phyloP scores from a whole-genome alignment of 2,888 invertebrate species.

The Thereva nobilitata region DNA sequence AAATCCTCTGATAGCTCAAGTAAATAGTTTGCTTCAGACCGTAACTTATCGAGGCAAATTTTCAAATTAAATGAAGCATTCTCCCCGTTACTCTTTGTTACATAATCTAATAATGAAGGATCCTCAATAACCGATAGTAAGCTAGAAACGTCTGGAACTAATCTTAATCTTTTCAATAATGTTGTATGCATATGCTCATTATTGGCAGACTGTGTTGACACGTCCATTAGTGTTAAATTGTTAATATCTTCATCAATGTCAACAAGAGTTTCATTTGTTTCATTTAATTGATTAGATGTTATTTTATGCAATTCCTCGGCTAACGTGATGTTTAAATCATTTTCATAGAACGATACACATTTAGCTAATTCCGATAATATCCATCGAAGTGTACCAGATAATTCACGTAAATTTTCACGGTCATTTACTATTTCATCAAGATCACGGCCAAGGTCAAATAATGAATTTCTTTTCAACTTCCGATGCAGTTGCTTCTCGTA shows the following conservation, averaged over 20 bases:
- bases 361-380: conserved; percentile 71
- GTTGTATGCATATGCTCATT: conserved; percentile 47
- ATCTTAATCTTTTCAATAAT: conserved; percentile 60
- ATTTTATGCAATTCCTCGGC: conserved; percentile 61
- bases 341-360: conserved; percentile 76
- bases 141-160: conserved; percentile 70
- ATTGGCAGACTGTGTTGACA: conserved; percentile 44
- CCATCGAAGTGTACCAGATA: conserved; percentile 67
- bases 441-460: conserved; percentile 56
- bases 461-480: conserved; percentile 55
- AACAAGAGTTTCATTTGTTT: conserved; percentile 36
- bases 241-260: conserved; percentile 48
- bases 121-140: conserved; percentile 66
- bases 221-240: conserved; percentile 46
- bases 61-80: conserved; percentile 66
- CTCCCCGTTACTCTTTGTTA: conserved; percentile 56
- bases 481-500: conserved; percentile 57
- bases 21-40: conserved; percentile 71
- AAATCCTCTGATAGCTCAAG: conserved; percentile 64
- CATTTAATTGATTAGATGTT: neutral
- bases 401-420: conserved; percentile 68
- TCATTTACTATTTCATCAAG: conserved; percentile 55
- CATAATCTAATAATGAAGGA: conserved; percentile 63
- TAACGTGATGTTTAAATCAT: conserved; percentile 76
- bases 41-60: conserved; percentile 68